A percentile compares a stretch with the other conserved stretches of the same genome.
These are phyloP conservation scores for Ochotona princeps DNA, from an alignment of 2,113 vertebrate genomes.

Conservation along the genomic window DNA sequence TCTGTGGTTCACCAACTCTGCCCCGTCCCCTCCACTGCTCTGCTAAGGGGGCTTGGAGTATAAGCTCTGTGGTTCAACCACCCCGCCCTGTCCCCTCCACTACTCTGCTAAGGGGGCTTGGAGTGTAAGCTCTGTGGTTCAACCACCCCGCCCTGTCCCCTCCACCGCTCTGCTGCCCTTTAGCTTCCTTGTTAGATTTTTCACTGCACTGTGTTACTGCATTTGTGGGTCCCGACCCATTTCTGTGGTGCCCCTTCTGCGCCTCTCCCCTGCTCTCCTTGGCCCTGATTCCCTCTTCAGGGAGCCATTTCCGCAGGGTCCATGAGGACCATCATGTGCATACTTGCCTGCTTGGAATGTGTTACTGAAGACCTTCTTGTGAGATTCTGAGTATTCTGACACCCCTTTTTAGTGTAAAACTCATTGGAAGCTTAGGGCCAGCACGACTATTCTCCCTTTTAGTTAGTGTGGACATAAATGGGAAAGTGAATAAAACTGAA, in stretches of 20 bases:
- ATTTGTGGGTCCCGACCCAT: background rate
- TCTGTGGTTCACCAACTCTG: too few relatives aligned
- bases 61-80: background rate
- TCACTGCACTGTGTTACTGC: background rate
- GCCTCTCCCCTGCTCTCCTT: background rate
- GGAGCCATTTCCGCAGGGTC: background rate
- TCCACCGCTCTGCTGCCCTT: background rate
- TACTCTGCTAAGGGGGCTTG: too few relatives aligned
- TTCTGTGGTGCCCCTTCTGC: background rate
- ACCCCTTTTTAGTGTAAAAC: background rate
- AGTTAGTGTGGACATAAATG: background rate
- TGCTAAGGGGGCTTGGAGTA: too few relatives aligned
- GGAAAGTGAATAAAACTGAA: slow-evolving; percentile 12
- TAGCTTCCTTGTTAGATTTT: background rate
- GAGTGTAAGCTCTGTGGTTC: too few relatives aligned
- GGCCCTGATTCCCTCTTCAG: background rate
- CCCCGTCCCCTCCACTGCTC: rapidly evolving
- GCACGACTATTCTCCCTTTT: background rate
- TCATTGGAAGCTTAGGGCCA: background rate
- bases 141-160: too few relatives aligned
- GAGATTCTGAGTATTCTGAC: background rate
- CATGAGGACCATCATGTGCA: background rate
- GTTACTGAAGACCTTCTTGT: background rate
- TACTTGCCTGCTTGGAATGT: background rate
- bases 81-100: too few relatives aligned